These are phyloP conservation scores for Gobio gobio DNA, from an alignment of 2,113 vertebrate genomes.

Conservation along the genomic window DNA sequence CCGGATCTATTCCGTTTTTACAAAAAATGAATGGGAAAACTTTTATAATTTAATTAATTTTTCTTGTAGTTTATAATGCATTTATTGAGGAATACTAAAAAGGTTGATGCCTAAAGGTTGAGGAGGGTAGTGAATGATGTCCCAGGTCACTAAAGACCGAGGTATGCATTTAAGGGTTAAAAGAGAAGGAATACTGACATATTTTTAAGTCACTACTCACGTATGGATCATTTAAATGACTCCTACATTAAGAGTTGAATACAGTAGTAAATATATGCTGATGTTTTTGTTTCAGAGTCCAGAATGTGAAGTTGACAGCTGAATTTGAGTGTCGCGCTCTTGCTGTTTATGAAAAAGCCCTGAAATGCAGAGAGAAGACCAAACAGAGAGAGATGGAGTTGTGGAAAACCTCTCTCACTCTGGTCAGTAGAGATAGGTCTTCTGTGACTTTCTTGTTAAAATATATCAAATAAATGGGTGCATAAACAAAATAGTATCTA, in stretches of 20 bases:
- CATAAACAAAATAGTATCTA: neutral
- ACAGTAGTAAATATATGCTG: neutral
- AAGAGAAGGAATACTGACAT: neutral
- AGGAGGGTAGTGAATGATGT: too few species aligned
- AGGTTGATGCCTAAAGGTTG: too few species aligned
- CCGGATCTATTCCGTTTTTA: too few species aligned
- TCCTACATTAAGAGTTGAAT: neutral
- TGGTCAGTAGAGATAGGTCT: conserved; percentile 42
- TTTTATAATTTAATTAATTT: too few species aligned
- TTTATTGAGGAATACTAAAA: too few species aligned
- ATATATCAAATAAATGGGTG: neutral
- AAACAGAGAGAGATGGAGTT: conserved; percentile 42
- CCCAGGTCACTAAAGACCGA: too few species aligned
- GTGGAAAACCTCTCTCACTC: conserved; percentile 39
- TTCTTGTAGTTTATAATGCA: too few species aligned
- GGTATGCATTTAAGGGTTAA: too few species aligned
- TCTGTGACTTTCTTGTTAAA: neutral
- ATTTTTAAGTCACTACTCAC: neutral
- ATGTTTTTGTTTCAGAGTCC: conserved; percentile 30
- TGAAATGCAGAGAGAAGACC: conserved; percentile 10
- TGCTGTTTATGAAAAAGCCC: conserved; percentile 27
- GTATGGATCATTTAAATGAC: neutral
- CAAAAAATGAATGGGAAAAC: too few species aligned
- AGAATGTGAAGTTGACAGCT: conserved; percentile 17
- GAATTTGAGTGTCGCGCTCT: conserved; percentile 36